Evolutionary conservation across 2,113 vertebrate species (phyloP).

Genomic region (Azemiops feae): DNA sequence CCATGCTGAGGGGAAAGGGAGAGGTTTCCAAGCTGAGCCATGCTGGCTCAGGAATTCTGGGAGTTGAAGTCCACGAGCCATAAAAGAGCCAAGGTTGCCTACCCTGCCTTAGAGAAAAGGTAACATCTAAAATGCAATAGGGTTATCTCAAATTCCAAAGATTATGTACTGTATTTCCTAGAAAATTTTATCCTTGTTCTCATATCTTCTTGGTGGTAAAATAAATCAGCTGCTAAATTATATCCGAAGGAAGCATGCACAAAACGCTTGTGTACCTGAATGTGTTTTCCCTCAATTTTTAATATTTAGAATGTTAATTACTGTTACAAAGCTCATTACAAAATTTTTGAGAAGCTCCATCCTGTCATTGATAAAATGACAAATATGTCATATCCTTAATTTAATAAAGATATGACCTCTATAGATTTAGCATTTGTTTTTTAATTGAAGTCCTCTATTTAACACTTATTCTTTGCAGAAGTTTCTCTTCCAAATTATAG

Average conservation of each 20-base stretch:
- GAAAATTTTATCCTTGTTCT: too few species aligned
- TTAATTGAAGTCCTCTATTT: background rate
- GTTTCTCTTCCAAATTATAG: background rate
- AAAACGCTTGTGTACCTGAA: background rate
- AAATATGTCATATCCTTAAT: background rate
- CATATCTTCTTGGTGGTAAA: too few species aligned
- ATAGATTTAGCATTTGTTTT: background rate
- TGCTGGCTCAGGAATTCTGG: too few species aligned
- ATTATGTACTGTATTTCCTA: too few species aligned
- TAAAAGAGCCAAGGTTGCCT: too few species aligned
- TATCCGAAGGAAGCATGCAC: background rate
- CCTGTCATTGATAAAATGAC: background rate
- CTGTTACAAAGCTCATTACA: background rate
- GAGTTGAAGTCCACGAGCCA: too few species aligned
- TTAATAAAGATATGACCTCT: background rate
- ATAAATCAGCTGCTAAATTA: too few species aligned
- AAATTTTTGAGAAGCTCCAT: background rate
- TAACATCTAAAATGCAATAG: too few species aligned
- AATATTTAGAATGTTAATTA: background rate
- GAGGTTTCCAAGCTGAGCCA: too few species aligned
- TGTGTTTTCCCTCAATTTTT: background rate
- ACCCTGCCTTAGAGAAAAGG: too few species aligned
- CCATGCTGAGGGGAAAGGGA: too few species aligned
- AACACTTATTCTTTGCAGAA: background rate
- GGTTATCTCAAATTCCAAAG: too few species aligned